A percentile compares a stretch with the other conserved stretches of the same genome.
phyloP scores from a whole-genome alignment of 2,888 invertebrate species.

The Eupsilia transversa region DNA sequence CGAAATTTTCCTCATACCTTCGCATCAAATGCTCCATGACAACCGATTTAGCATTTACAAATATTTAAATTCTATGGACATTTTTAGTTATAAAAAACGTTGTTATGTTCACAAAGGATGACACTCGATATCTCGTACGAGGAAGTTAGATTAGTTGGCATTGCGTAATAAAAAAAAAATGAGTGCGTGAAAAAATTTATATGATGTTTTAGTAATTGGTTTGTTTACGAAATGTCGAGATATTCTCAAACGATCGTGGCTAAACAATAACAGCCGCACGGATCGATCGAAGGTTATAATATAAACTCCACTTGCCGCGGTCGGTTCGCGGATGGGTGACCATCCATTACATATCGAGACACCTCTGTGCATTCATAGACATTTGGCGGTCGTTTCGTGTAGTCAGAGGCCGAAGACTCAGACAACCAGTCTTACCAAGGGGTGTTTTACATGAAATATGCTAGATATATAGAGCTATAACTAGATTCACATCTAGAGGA shows the following conservation, averaged over 20 bases:
- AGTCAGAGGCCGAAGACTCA: no score
- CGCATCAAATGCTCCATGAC: not conserved
- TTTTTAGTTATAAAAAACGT: conserved; percentile 6
- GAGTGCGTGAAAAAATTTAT: not conserved
- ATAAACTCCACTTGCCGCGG: not conserved
- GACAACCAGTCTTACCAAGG: no score
- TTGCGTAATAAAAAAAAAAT: not conserved
- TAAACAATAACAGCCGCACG: not conserved
- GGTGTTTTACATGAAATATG: no score
- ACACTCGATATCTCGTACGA: not conserved
- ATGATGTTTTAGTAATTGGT: not conserved
- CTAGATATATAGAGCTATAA: no score
- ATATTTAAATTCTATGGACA: not conserved
- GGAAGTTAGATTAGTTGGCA: conserved; percentile 20
- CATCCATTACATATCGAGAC: not conserved
- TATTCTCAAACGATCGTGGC: not conserved
- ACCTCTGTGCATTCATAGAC: no score
- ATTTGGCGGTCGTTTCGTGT: no score
- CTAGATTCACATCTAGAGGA: no score
- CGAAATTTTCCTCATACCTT: no score
- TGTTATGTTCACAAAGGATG: not conserved
- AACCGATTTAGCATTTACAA: not conserved
- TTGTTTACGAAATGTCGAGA: not conserved
- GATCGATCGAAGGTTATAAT: not conserved
- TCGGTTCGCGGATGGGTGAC: not conserved